Conservation (phyloP, 2,113 vertebrate genomes). For the Pleuronectes platessa region DNA sequence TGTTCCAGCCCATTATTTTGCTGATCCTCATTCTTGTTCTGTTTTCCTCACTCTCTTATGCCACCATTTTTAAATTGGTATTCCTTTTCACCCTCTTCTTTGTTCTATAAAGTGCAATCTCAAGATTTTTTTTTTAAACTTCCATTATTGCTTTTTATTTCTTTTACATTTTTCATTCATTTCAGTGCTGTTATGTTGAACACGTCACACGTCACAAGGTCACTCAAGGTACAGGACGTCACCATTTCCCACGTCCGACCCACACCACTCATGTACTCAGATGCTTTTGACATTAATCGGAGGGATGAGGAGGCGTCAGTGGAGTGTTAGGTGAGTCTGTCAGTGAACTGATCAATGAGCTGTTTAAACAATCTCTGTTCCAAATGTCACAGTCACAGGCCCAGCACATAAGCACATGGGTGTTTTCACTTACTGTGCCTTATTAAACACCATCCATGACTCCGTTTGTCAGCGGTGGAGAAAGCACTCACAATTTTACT, state of each 20-base stretch:
- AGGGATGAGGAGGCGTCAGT: slow-evolving; percentile 13
- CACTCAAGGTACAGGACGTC: slow-evolving; percentile 88
- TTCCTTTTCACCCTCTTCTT: slow-evolving; percentile 98
- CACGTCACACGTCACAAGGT: slow-evolving; percentile 85
- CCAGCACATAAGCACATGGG: neutral
- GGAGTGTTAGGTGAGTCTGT: slow-evolving; percentile 60
- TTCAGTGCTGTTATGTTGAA: slow-evolving; percentile 87
- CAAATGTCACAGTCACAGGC: neutral
- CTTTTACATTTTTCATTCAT: slow-evolving; percentile 76
- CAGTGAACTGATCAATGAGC: neutral
- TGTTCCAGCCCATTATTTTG: slow-evolving; percentile 99
- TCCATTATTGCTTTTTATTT: slow-evolving; percentile 23
- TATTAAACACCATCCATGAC: neutral
- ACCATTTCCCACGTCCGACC: slow-evolving; percentile 85
- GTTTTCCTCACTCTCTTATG: slow-evolving; percentile 98
- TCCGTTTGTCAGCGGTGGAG: no score
- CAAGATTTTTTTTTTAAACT: neutral
- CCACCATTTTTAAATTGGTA: slow-evolving; percentile 99
- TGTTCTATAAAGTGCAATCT: slow-evolving; percentile 87
- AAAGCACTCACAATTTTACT: no score
- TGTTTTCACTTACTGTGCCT: neutral
- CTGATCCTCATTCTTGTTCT: slow-evolving; percentile 99
- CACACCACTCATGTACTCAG: slow-evolving; percentile 77
- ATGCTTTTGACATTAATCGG: slow-evolving; percentile 72
- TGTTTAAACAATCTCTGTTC: neutral